A percentile compares a stretch with the other conserved stretches of the same genome.
Conservation (phyloP, 2,888 invertebrate genomes). For the Branchinecta sandiegonensis region DNA sequence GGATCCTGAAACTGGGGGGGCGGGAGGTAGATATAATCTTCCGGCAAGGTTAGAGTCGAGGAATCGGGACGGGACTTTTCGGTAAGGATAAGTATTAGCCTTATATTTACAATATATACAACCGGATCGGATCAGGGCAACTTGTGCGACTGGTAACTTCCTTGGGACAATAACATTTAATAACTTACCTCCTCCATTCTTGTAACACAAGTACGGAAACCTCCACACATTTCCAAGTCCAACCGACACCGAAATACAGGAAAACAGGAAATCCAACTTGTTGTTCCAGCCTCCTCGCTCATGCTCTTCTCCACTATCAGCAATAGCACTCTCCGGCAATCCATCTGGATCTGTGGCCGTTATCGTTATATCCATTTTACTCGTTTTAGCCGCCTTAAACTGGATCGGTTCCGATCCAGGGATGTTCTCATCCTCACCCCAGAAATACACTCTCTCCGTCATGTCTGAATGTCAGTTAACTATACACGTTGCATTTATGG, state of each 20-base stretch:
- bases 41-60: too few relatives aligned
- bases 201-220: conserved; percentile 48
- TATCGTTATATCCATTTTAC: not conserved
- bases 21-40: too few relatives aligned
- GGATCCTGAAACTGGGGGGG: too few relatives aligned
- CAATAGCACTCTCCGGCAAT: not conserved
- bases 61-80: too few relatives aligned
- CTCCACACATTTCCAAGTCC: conserved; percentile 42
- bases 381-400: not conserved
- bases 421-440: conserved; percentile 15
- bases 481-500: too few relatives aligned
- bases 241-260: conserved; percentile 48
- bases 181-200: conserved; percentile 46
- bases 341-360: not conserved
- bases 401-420: not conserved
- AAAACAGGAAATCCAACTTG: conserved; percentile 47
- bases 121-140: too few relatives aligned
- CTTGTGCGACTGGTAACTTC: too few relatives aligned
- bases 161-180: not conserved
- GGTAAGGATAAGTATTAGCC: too few relatives aligned
- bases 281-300: conserved; percentile 46
- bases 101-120: too few relatives aligned
- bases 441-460: conserved; percentile 5
- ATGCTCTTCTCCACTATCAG: conserved; percentile 30
- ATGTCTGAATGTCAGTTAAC: not conserved